phyloP scores from a whole-genome alignment of 2,113 vertebrate genomes.

The Pomatostomus ruficeps region DNA sequence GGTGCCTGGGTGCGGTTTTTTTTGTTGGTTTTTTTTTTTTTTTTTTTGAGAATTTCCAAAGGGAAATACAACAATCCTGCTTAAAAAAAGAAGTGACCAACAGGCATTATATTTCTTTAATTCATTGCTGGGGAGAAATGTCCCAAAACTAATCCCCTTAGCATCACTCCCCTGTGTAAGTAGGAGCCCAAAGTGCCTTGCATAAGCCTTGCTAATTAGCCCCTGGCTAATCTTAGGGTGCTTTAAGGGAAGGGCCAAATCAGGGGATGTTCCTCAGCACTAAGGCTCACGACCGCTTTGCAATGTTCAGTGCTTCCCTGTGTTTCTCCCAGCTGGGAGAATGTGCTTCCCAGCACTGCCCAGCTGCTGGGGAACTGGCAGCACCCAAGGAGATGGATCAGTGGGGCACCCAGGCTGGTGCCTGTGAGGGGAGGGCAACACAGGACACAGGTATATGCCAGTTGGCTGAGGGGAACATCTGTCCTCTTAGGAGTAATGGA shows the following conservation, averaged over 20 bases:
- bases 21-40: no score
- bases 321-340: background rate
- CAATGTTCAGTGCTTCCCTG: background rate
- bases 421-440: background rate
- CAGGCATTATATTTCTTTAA: background rate
- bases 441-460: rapidly evolving
- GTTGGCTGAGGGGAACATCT: background rate
- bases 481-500: background rate
- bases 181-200: background rate
- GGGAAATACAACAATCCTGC: background rate
- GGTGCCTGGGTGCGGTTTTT: no score
- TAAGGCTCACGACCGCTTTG: background rate
- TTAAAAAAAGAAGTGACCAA: background rate
- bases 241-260: background rate
- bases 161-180: background rate
- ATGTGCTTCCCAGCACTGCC: background rate
- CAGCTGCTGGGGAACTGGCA: background rate
- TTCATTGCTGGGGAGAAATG: background rate
- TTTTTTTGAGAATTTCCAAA: background rate
- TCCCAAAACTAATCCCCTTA: background rate
- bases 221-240: background rate
- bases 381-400: background rate
- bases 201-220: background rate
- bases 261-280: background rate
- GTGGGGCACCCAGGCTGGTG: background rate